phyloP scores from a whole-genome alignment of 2,888 invertebrate species.

The Bellardia pandia region DNA sequence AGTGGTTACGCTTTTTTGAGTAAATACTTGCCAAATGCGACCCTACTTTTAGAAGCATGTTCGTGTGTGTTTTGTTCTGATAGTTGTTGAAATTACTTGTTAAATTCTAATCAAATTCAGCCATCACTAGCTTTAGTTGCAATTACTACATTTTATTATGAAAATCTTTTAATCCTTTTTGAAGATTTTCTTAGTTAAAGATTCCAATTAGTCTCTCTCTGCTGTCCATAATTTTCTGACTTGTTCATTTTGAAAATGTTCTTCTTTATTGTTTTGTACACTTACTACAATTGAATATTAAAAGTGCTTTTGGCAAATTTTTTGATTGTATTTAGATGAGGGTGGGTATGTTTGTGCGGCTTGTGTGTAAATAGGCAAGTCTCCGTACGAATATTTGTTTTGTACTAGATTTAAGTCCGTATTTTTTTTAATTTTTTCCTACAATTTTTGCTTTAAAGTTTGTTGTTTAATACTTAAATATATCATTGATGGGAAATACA shows the following conservation, averaged over 20 bases:
- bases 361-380: not conserved
- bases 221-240: constrained; percentile 4
- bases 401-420: not conserved
- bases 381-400: constrained; percentile 9
- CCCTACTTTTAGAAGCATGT: not conserved
- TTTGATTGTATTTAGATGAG: constrained; percentile 4
- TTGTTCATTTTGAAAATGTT: constrained; percentile 20
- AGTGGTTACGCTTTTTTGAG: too few species aligned
- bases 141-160: not conserved
- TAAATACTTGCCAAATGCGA: too few species aligned
- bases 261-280: constrained; percentile 28
- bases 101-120: not conserved
- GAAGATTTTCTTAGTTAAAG: not conserved
- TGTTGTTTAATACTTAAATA: not conserved
- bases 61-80: too few species aligned
- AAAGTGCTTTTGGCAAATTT: constrained; percentile 55
- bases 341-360: not conserved
- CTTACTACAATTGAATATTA: constrained; percentile 57
- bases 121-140: not conserved
- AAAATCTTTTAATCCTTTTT: constrained; percentile 11
- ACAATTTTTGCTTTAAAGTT: not conserved
- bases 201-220: not conserved
- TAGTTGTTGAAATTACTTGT: not conserved
- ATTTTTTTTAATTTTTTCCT: not conserved
- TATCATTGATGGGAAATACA: not conserved